Evolutionary conservation across 2,113 vertebrate species (phyloP).

Genomic region (Callopanchax toddi): DNA sequence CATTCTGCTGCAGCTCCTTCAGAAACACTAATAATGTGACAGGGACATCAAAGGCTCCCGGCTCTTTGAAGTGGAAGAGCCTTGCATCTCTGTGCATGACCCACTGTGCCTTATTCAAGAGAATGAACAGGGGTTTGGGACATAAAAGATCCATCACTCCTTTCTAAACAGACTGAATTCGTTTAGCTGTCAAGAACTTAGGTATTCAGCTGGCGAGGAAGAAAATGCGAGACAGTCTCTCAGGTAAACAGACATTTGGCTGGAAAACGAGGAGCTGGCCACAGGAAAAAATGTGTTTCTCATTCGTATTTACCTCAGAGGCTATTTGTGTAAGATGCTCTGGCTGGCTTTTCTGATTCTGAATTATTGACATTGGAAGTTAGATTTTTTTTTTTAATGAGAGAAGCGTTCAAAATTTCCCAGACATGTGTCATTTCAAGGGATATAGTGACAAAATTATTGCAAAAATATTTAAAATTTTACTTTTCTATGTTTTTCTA

Average conservation of each 20-base stretch:
- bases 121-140: constrained; percentile 62
- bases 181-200: constrained; percentile 49
- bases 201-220: constrained; percentile 28
- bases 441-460: too few species aligned
- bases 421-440: too few species aligned
- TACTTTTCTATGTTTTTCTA: too few species aligned
- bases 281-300: constrained; percentile 13
- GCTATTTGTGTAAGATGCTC: background rate
- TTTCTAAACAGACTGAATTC: constrained; percentile 62
- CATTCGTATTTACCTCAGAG: background rate
- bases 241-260: constrained; percentile 44
- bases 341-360: constrained; percentile 8
- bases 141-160: constrained; percentile 61
- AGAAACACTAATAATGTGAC: constrained; percentile 72
- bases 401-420: too few species aligned
- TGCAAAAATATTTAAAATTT: too few species aligned
- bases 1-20: constrained; percentile 65
- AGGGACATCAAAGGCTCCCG: constrained; percentile 72
- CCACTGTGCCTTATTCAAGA: constrained; percentile 55
- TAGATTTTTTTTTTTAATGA: background rate
- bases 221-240: constrained; percentile 34
- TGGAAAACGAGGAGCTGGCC: constrained; percentile 22
- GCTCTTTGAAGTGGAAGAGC: constrained; percentile 74
- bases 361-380: background rate
- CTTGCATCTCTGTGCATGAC: constrained; percentile 63